A percentile compares a stretch with the other conserved stretches of the same genome.
Evolutionary conservation across 2,113 vertebrate species (phyloP).

Genomic region (Greenwoodochromis staneri): DNA sequence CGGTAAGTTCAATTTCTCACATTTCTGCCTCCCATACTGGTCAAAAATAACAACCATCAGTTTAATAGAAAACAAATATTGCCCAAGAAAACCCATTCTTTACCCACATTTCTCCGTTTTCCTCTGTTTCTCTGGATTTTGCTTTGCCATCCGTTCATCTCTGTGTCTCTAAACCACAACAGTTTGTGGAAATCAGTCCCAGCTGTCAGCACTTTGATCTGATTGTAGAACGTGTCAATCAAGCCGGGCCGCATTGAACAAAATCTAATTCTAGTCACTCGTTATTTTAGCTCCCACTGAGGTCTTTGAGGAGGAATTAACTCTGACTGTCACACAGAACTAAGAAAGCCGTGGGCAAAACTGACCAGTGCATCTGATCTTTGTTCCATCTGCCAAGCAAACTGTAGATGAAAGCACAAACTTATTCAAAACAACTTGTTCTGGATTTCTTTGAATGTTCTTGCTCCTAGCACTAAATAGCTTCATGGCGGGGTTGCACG

Average conservation of each 20-base stretch:
- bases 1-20: slow-evolving; percentile 20
- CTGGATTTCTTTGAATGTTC: slow-evolving; percentile 32
- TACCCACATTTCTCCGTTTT: slow-evolving; percentile 6
- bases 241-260: slow-evolving; percentile 38
- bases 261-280: slow-evolving; percentile 58
- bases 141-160: slow-evolving; percentile 29
- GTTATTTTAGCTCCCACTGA: slow-evolving; percentile 41
- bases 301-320: slow-evolving; percentile 28
- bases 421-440: slow-evolving; percentile 47
- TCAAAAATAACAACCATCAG: slow-evolving; percentile 23
- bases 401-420: slow-evolving; percentile 44
- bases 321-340: slow-evolving; percentile 35
- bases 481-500: neutral
- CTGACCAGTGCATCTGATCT: slow-evolving; percentile 53
- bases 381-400: slow-evolving; percentile 16
- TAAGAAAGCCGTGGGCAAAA: neutral
- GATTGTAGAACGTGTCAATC: slow-evolving; percentile 67
- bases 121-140: slow-evolving; percentile 27
- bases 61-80: neutral
- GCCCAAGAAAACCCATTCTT: neutral
- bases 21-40: neutral
- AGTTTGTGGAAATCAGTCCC: slow-evolving; percentile 61
- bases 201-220: slow-evolving; percentile 71
- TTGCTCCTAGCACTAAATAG: slow-evolving; percentile 34
- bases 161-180: slow-evolving; percentile 54